phyloP scores from a whole-genome alignment of 2,113 vertebrate species.

The Macheiramphus alcinus region DNA sequence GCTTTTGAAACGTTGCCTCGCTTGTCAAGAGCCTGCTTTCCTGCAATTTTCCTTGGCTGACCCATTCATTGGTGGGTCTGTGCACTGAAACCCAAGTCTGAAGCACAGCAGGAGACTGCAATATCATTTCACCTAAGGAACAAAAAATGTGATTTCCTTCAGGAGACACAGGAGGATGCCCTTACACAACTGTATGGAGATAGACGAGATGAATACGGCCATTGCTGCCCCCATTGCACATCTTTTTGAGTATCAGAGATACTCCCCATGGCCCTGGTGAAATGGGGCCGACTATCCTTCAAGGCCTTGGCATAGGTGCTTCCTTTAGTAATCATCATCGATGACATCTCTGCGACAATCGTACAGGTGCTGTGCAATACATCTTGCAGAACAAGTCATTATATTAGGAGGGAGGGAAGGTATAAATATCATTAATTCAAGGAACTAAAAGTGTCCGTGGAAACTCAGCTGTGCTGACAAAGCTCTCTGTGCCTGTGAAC shows the following conservation, averaged over 20 bases:
- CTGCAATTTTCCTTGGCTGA: neutral
- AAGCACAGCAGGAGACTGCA: neutral
- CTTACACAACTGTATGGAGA: neutral
- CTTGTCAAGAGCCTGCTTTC: neutral
- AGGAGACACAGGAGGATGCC: neutral
- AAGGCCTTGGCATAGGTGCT: neutral
- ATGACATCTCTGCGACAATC: accelerated
- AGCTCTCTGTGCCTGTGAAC: neutral
- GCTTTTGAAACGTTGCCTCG: neutral
- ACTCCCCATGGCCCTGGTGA: neutral
- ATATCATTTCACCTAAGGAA: neutral
- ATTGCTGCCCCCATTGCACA: neutral
- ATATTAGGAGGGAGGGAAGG: neutral
- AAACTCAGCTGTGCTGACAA: neutral
- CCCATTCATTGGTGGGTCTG: neutral
- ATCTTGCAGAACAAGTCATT: neutral
- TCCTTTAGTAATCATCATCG: neutral
- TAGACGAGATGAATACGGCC: neutral
- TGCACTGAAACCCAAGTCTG: neutral
- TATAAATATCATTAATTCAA: neutral
- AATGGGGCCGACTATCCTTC: neutral
- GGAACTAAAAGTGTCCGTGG: neutral
- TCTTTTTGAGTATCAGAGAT: neutral
- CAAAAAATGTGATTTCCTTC: neutral
- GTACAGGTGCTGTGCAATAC: neutral